Evolutionary conservation across 2,888 invertebrate genomes (phyloP).

Genomic region (Lasioglossum malachurum): DNA sequence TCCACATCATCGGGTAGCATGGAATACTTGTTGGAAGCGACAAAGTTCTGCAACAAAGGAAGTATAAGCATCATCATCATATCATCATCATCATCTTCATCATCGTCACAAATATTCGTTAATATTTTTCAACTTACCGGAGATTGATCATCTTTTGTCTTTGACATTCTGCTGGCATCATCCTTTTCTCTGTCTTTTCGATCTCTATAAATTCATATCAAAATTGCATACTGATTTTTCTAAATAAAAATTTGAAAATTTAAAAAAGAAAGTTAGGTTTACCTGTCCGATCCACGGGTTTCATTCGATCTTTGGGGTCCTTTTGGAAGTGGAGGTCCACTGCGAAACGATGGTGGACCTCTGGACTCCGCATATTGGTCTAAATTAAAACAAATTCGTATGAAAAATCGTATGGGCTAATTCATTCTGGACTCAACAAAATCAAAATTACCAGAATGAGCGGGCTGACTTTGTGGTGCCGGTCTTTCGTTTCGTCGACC

Average conservation of each 20-base stretch:
- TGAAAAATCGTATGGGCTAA: not conserved
- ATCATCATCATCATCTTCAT: not conserved
- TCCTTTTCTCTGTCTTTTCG: constrained; percentile 82
- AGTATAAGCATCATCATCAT: not conserved
- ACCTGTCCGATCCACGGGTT: constrained; percentile 75
- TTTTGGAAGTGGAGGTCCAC: constrained; percentile 49
- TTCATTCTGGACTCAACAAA: not conserved
- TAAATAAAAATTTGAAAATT: not conserved
- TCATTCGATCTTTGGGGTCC: constrained; percentile 70
- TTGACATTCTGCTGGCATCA: constrained; percentile 88
- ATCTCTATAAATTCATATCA: constrained; percentile 64
- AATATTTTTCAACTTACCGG: constrained; percentile 86
- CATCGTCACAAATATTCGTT: not conserved
- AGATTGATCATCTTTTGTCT: constrained; percentile 90
- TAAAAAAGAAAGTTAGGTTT: constrained; percentile 13
- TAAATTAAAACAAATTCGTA: constrained; percentile 1
- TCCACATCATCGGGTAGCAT: constrained; percentile 90
- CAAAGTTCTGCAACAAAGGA: constrained; percentile 88
- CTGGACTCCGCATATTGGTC: constrained; percentile 76
- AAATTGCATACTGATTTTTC: not conserved
- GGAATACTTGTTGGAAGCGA: constrained; percentile 91
- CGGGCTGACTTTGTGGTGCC: constrained; percentile 65
- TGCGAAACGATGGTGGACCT: constrained; percentile 69
- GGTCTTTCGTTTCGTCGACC: constrained; percentile 74
- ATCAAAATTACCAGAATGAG: constrained; percentile 73